Evolutionary conservation across 2,797 vertebrate genomes (phyloP), one percentile per base, ranked within the genome.

Genomic region (Ceryle rudis): DNA sequence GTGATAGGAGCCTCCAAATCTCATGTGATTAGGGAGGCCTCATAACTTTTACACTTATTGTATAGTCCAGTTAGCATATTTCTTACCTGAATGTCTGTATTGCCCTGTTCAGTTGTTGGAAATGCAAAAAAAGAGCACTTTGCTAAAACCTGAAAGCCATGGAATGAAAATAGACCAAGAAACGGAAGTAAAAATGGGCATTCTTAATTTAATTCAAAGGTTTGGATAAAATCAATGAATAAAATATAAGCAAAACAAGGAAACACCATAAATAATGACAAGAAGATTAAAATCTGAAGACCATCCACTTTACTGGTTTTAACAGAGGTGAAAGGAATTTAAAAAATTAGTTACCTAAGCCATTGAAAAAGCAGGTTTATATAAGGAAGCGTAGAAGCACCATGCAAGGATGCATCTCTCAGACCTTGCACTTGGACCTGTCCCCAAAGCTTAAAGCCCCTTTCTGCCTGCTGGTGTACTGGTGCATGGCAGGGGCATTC

Each of bases 81-180:
- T 93, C 67, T 89, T 91, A 66, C 82, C 93, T 94, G 85, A 90
- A 92, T 90, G 72, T 74, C 86, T 89, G 37, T 87, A 57, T 94
- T 89, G 57, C 86, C 55, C 64, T 65, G n/a, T 89, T 86, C 64
- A 51, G 31, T 31, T 31, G 37, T 82, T 61, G 19, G 82, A 95
- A 94, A 92, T 78, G 28, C 35, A 66, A 79, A 86, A 67, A 84
- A 89, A 44, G 46, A 81, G 18, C 26, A 49, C 47, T 84, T 67
- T 75, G 16, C 33, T 91, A 60, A 67, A 86, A 86, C 35, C 51
- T 86, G 54, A 81, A 95, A 89, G 21, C 39, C 14, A 10, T 25
- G 11, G 83, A 72, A 14, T 37, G 31, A 93, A 91, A 95, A 77
- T 11, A 82, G 73, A 77, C 31, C 31, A 86, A 86, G 52, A 89